These are phyloP conservation scores for Ephydatia muelleri DNA, from an alignment of 37 sponge, comb jelly and placozoan species.

Conservation along the genomic window DNA sequence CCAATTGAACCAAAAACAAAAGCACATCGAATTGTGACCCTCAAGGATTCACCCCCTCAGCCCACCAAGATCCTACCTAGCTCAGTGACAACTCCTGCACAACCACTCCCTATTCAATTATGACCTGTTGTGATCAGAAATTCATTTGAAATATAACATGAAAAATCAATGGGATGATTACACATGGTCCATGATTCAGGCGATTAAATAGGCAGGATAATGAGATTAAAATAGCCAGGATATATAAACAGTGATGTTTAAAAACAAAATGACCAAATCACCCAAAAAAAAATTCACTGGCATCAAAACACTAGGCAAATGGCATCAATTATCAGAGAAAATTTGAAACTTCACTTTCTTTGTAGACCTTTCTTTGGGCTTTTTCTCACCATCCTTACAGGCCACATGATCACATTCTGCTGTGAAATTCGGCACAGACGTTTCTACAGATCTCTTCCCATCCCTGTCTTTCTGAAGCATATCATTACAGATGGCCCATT, in stretches of 20 bases:
- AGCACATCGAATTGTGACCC: background rate
- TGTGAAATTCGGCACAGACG: no score
- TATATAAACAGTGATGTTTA: background rate
- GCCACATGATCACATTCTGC: no score
- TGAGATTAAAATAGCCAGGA: background rate
- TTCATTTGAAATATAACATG: background rate
- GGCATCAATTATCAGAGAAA: background rate
- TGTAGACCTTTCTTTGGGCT: no score
- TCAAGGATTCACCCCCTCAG: background rate
- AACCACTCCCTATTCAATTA: background rate
- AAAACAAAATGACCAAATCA: background rate
- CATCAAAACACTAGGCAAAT: background rate
- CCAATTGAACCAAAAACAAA: background rate
- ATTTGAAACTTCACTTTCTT: background rate
- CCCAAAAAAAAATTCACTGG: background rate
- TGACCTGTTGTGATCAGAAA: background rate
- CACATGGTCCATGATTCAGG: background rate
- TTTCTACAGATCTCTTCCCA: no score
- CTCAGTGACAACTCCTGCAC: background rate
- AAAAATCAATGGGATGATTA: background rate
- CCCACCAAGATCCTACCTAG: background rate
- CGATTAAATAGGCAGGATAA: no score
- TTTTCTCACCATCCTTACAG: no score
- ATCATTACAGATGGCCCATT: no score
- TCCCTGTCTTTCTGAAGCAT: no score